These are phyloP conservation scores for Coendou prehensilis DNA, from an alignment of 2,797 vertebrate genomes.

Conservation along the genomic window DNA sequence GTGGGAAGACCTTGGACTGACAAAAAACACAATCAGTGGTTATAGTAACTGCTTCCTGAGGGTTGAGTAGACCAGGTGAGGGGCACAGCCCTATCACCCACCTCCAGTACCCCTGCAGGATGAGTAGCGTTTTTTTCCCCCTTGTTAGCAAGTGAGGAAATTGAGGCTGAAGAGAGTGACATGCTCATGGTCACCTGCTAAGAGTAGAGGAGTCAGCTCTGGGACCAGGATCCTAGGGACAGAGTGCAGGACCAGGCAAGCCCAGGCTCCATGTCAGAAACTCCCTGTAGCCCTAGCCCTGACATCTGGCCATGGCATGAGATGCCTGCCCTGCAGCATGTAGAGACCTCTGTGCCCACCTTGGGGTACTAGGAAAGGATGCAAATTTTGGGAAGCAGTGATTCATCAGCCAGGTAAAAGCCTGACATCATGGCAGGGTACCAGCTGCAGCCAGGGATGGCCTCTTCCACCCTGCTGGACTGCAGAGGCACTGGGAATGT, in stretches of 20 bases:
- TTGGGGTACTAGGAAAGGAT: not conserved
- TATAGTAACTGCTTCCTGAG: not conserved
- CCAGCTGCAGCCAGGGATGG: not conserved
- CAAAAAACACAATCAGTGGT: not conserved
- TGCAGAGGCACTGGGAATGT: not conserved
- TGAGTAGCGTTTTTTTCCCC: not conserved
- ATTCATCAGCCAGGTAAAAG: not conserved
- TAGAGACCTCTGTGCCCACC: not conserved
- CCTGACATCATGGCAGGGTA: fast-evolving
- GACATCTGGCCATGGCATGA: not conserved
- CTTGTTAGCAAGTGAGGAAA: not conserved
- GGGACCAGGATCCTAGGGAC: not conserved
- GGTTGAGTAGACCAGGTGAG: too few relatives aligned
- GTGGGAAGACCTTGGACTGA: not conserved
- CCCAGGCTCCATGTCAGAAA: not conserved
- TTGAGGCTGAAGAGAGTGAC: not conserved
- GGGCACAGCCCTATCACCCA: not conserved
- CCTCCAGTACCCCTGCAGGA: not conserved
- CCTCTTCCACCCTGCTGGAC: not conserved
- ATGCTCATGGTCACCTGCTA: not conserved
- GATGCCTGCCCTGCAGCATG: not conserved
- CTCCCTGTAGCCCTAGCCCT: too few relatives aligned
- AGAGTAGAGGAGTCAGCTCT: not conserved
- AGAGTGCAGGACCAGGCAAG: not conserved
- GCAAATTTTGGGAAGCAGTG: not conserved